Base-by-base conservation (phyloP, 2,113 vertebrate species). In the Amphilophus citrinellus region DNA sequence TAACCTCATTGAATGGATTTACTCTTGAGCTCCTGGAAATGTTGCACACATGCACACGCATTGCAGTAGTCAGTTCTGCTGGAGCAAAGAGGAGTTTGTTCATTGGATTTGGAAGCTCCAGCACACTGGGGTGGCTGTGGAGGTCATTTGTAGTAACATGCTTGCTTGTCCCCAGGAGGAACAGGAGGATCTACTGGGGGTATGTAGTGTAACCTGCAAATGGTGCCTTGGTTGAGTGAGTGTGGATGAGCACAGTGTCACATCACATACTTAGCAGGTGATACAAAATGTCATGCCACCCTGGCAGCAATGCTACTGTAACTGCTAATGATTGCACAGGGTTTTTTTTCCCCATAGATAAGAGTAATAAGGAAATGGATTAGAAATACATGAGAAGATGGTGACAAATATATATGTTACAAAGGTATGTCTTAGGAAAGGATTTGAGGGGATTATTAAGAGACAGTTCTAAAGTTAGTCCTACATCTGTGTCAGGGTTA, bases 1-100 rank as follows among this genome's bases (percentile, higher is more conserved):
- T 89, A 91, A 94, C 94, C 89, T 77, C 65, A 71, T 65, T 87
- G 80, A 93, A 84, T 61, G 94, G 93, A 95, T 95, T 95, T 95
- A 88, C 7, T 84, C 81, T 79, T 88, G 90, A 91, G 76, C 82
- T 84, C 76, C 80, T 90, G 59, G 77, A 82, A 83, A 88, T 83
- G 87, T 82, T 22, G 7, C 61, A 39, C 30, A 11, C 50, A 61
- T 53, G 81, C 85, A 44, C 75, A 17, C 50, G 61, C 30, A 20
- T 89, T 60, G 53, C 66, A 76, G 24, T 76, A 0, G 8, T 80
- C 58, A 42, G 13, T 56, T 61, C 35, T n/a, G 32, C 84, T 78
- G 59, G 56, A 71, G 61, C 47, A 8, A 76, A 66, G 39, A 68
- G 47, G 20, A 6, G 53, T 60, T 59, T 24, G 17, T 39, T 65